Base-by-base conservation (phyloP, 2,888 invertebrate genomes). In the Stenodera caucasica region DNA sequence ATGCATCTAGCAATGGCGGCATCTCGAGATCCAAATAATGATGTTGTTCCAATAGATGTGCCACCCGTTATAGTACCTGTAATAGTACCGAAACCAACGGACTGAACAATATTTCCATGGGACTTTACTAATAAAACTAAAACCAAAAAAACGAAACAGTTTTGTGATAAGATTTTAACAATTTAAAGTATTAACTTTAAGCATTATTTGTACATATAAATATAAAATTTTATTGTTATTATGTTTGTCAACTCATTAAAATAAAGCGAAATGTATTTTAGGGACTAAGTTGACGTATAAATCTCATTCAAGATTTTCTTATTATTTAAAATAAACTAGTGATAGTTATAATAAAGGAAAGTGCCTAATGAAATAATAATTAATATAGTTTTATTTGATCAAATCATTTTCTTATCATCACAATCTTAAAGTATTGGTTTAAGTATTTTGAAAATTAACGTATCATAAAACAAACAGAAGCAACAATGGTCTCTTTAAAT, bases 1-100 rank as follows among this genome's bases (percentile, higher is more conserved):
- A 68, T 74, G 63, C 69, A 67, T 61, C 60, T 70, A 52, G 65
- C 68, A 21, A 57, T 56, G 23, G 59, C 56, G n/a, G 54, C 57
- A 2, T 54, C 61, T 30, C 14, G 8, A 9, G 51, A 40, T 52
- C 50, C 55, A 30, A 49, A 55, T 18, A 57, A 60, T 49, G 45
- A 50, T 55, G 53, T 49, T 12, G 53, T 60, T 35, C 40, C 60
- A 52, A 54, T 50, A 45, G 59, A 49, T 35, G 58, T 58, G 52
- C 58, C 62, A 49, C 14, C 37, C 8, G 37, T 37, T 2, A 15
- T 37, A 37, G 8, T 15, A 5, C 37, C 37, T 14, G 4, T 8
- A 37, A 37, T 8, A 37, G 7, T 8, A 37, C 37, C 37, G 15
- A 37, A 37, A 37, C 37, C 6, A 7, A 37, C 7, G 4, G 37